phyloP scores from a whole-genome alignment of 2,113 vertebrate genomes.

The Rhineura floridana region DNA sequence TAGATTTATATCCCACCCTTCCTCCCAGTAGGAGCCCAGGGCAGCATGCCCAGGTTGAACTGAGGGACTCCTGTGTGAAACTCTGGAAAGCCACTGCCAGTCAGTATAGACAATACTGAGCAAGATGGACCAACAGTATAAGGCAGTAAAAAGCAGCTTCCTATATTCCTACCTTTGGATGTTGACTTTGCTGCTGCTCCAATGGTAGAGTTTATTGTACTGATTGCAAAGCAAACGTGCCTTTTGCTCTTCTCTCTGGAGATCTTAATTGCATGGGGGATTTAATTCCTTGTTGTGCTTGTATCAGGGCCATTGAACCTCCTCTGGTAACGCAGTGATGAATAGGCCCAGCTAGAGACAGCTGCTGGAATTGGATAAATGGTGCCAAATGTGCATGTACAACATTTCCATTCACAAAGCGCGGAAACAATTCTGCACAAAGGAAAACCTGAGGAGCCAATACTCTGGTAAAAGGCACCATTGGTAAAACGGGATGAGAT shows the following conservation, averaged over 20 bases:
- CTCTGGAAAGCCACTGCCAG: background rate
- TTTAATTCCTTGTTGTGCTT: slow-evolving; percentile 35
- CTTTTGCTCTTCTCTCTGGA: slow-evolving; percentile 34
- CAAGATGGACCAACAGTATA: background rate
- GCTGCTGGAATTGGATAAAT: background rate
- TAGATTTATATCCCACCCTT: too few relatives aligned
- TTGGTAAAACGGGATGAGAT: background rate
- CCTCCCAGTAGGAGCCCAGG: too few relatives aligned
- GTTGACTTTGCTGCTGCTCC: slow-evolving; percentile 25
- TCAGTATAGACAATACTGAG: background rate
- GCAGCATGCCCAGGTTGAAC: too few relatives aligned
- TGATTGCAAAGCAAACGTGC: slow-evolving; percentile 42
- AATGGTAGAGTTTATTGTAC: slow-evolving; percentile 22
- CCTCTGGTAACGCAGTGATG: background rate
- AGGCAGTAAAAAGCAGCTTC: too few relatives aligned
- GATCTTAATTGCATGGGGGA: slow-evolving; percentile 48
- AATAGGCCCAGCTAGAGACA: background rate
- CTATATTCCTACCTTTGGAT: background rate
- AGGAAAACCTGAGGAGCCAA: background rate
- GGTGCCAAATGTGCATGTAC: background rate
- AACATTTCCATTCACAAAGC: background rate
- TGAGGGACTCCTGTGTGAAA: background rate
- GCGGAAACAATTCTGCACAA: background rate
- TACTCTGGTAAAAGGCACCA: background rate
- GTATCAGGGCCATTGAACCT: slow-evolving; percentile 26